Percentiles rank a stretch among this genome's conserved stretches.
These are phyloP conservation scores for Caiman crocodilus DNA, from an alignment of 2,797 vertebrate species.

Conservation along the genomic window DNA sequence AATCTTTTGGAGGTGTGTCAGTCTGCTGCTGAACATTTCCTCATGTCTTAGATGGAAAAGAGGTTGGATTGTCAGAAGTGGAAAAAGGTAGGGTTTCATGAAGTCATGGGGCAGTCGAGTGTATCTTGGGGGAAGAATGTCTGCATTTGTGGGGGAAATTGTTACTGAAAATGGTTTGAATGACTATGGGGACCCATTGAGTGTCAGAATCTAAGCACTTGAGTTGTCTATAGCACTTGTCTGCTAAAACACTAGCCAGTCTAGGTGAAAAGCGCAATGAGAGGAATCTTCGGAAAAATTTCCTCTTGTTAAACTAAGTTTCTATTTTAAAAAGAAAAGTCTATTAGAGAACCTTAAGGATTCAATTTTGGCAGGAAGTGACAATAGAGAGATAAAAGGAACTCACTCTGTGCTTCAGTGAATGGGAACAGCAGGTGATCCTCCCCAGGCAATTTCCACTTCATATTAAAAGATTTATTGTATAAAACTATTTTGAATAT, in stretches of 20 bases:
- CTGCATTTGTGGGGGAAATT: not conserved
- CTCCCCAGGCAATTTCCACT: not conserved
- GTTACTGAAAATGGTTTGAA: not conserved
- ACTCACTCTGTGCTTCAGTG: not conserved
- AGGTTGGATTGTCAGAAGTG: too few species aligned
- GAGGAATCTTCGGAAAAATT: not conserved
- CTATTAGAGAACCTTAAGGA: not conserved
- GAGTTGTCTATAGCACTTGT: not conserved
- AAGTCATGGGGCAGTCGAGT: accelerated
- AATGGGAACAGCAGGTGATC: not conserved
- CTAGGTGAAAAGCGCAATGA: not conserved
- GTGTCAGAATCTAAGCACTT: not conserved
- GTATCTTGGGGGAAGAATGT: not conserved
- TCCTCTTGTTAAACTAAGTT: not conserved
- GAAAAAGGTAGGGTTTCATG: not conserved
- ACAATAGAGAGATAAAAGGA: not conserved
- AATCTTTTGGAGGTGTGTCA: too few species aligned
- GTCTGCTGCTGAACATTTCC: too few species aligned
- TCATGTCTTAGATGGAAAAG: too few species aligned
- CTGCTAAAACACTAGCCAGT: not conserved
- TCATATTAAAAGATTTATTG: not conserved
- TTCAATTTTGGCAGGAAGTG: not conserved
- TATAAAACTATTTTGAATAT: not conserved
- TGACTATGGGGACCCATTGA: not conserved
- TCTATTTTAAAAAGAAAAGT: not conserved